These are phyloP conservation scores for Coccyzus lansbergi DNA, from an alignment of 2,797 vertebrate species.

Conservation along the genomic window DNA sequence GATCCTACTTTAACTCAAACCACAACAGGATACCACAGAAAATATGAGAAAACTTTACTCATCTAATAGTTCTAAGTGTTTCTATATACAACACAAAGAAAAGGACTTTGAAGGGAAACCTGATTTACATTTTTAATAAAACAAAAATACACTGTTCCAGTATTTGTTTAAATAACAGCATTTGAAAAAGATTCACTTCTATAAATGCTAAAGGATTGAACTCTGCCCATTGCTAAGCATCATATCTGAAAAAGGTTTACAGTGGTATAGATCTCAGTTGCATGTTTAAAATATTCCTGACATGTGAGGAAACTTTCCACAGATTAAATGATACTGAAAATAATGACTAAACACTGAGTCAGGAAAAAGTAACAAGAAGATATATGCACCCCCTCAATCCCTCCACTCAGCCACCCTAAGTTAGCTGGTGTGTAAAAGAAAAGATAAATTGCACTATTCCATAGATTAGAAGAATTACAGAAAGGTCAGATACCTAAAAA, in stretches of 20 bases:
- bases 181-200: neutral
- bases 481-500: conserved; percentile 63
- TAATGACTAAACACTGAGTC: conserved; percentile 65
- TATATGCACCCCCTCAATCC: neutral
- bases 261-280: conserved; percentile 2
- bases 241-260: conserved; percentile 12
- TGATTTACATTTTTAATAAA: neutral
- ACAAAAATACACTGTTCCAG: neutral
- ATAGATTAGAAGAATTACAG: conserved; percentile 53
- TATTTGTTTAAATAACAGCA: neutral
- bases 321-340: conserved; percentile 61
- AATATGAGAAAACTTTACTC: neutral
- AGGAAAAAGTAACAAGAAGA: conserved; percentile 58
- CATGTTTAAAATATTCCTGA: conserved; percentile 19
- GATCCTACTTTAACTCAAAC: too few relatives aligned
- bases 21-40: neutral
- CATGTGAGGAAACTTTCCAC: conserved; percentile 58
- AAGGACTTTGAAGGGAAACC: neutral
- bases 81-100: neutral
- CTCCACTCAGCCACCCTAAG: conserved; percentile 11
- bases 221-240: conserved; percentile 20
- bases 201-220: conserved; percentile 1
- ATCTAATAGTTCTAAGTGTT: neutral
- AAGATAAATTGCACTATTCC: conserved; percentile 45
- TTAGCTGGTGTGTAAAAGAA: conserved; percentile 39